Evolutionary conservation across 2,888 invertebrate species (phyloP).

Genomic region (Epirrita christyi): DNA sequence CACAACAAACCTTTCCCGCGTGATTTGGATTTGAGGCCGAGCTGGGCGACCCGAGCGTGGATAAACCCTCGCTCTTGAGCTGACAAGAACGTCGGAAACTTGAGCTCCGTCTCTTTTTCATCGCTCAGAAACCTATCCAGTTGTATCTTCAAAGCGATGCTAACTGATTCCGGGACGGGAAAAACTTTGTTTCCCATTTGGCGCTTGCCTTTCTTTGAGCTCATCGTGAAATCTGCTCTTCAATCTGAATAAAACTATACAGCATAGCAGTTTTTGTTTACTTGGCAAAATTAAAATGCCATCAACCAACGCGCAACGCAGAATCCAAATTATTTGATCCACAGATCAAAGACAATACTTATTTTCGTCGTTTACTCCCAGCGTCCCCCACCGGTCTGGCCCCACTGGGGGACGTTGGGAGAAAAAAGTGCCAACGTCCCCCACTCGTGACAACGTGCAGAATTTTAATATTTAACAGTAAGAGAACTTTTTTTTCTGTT

Average conservation of each 20-base stretch:
- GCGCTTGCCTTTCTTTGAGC: constrained; percentile 73
- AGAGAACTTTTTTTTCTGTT: too few species aligned
- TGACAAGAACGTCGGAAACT: constrained; percentile 90
- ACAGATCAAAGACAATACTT: too few species aligned
- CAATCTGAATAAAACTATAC: constrained; percentile 10
- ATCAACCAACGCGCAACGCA: constrained; percentile 1
- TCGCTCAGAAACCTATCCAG: constrained; percentile 75
- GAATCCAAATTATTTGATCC: too few species aligned
- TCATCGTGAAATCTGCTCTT: constrained; percentile 55
- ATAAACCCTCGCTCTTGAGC: constrained; percentile 92
- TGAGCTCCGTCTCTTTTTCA: constrained; percentile 78
- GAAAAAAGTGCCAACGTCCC: too few species aligned
- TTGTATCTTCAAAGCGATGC: constrained; percentile 78
- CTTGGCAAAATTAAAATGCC: constrained; percentile 29
- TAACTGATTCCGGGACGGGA: constrained; percentile 79
- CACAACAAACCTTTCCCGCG: constrained; percentile 88
- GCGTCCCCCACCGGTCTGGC: too few species aligned
- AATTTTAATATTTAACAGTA: too few species aligned
- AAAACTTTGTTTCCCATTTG: constrained; percentile 73
- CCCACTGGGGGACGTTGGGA: too few species aligned
- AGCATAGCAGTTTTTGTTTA: constrained; percentile 39
- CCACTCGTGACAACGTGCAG: too few species aligned
- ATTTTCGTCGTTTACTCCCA: too few species aligned
- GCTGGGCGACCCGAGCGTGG: constrained; percentile 87
- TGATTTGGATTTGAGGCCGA: constrained; percentile 92